phyloP scores from a whole-genome alignment of 1,140 invertebrate species.

The Olivierus martensii region DNA sequence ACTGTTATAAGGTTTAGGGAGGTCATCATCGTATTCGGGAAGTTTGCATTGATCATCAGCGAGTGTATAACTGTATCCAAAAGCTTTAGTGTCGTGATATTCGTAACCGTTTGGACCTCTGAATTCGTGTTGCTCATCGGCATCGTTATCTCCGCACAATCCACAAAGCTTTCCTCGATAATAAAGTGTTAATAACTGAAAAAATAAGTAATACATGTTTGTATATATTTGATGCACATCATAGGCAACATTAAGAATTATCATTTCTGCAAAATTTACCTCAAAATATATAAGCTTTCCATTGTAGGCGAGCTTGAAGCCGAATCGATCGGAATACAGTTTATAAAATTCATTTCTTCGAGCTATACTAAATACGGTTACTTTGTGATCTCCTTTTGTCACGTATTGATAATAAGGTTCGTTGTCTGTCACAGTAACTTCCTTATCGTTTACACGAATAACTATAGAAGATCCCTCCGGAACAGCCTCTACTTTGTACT shows the following conservation, averaged over 20 bases:
- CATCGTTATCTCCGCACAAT: neutral
- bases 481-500: constrained; percentile 10
- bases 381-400: neutral
- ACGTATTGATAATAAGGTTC: constrained; percentile 8
- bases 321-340: constrained; percentile 11
- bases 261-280: neutral
- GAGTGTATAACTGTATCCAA: neutral
- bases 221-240: neutral
- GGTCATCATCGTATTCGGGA: too few species aligned
- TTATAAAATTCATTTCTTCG: constrained; percentile 4
- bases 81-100: neutral
- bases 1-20: too few species aligned
- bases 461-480: constrained; percentile 7
- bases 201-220: neutral
- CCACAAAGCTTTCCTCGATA: neutral
- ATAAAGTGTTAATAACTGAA: neutral
- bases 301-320: constrained; percentile 10
- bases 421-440: constrained; percentile 1
- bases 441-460: constrained; percentile 7
- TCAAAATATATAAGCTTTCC: constrained; percentile 6
- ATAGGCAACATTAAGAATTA: neutral
- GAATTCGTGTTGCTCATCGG: neutral
- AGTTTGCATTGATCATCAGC: neutral
- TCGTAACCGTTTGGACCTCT: neutral
- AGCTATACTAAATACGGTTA: constrained; percentile 3